Conservation (phyloP, 2,888 invertebrate genomes). For the Drosophila antonietae region DNA sequence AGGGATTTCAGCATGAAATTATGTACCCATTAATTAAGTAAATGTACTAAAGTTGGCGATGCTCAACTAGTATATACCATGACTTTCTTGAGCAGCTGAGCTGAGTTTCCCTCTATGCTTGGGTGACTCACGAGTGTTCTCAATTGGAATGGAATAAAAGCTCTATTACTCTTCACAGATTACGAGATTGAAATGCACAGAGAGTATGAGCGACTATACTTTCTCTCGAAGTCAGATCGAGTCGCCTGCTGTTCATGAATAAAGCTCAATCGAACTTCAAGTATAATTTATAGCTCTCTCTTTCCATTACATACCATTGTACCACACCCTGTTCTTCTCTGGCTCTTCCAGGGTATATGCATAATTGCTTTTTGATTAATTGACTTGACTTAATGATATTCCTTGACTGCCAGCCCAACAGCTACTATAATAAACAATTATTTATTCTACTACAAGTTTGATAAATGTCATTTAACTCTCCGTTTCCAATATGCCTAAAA, state of each 20-base stretch:
- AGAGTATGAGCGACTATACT: too few species aligned
- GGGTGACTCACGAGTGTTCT: too few species aligned
- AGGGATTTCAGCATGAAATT: not conserved
- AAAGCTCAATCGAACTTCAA: not conserved
- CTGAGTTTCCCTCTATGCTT: too few species aligned
- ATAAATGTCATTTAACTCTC: not conserved
- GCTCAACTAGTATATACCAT: not conserved
- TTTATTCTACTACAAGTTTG: not conserved
- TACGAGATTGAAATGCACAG: not conserved
- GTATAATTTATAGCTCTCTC: not conserved
- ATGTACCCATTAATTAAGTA: not conserved
- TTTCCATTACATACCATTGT: not conserved
- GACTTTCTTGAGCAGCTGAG: not conserved
- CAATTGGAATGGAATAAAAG: too few species aligned
- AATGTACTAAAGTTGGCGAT: not conserved
- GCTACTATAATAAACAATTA: not conserved
- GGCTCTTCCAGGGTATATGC: not conserved
- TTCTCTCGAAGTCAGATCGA: not conserved
- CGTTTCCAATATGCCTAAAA: not conserved
- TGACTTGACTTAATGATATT: constrained; percentile 10
- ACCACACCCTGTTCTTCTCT: not conserved
- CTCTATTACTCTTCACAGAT: not conserved
- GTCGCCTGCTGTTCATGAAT: not conserved
- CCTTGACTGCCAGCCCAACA: not conserved
- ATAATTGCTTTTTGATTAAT: constrained; percentile 21